Conservation (phyloP, 1,140 invertebrate genomes). For the Drosophila erecta region DNA sequence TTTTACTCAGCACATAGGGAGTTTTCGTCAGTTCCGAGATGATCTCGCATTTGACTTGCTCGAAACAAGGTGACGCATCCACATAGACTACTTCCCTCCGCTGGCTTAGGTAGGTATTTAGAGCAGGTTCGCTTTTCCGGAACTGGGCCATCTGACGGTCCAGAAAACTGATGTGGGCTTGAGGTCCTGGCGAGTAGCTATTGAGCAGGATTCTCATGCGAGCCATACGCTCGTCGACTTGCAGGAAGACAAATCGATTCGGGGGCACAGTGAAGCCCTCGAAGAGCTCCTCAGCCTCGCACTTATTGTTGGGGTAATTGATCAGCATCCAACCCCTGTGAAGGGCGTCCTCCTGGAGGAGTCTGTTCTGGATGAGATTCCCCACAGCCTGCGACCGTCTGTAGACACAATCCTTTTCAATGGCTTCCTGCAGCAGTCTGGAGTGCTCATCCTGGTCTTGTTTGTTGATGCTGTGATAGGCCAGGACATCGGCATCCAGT, state of each 20-base stretch:
- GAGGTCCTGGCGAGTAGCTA: conserved; percentile 52
- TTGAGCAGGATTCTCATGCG: conserved; percentile 51
- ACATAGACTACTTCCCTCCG: conserved; percentile 75
- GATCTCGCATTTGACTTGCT: conserved; percentile 66
- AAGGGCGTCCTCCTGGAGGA: conserved; percentile 66
- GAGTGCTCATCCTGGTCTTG: conserved; percentile 18
- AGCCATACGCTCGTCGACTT: conserved; percentile 63
- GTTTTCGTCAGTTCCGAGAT: conserved; percentile 58
- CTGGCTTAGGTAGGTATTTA: conserved; percentile 65
- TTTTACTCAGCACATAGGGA: conserved; percentile 72
- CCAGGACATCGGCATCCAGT: conserved; percentile 67
- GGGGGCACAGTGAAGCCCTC: conserved; percentile 70
- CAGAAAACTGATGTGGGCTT: conserved; percentile 51
- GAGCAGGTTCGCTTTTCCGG: conserved; percentile 44
- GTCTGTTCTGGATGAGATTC: conserved; percentile 52
- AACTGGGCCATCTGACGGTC: conserved; percentile 75
- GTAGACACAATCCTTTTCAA: conserved; percentile 45
- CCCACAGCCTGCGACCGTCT: conserved; percentile 58
- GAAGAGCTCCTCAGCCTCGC: conserved; percentile 71
- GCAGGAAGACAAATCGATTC: conserved; percentile 67
- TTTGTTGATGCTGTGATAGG: conserved; percentile 62
- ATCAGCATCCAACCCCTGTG: conserved; percentile 70
- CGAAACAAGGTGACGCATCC: conserved; percentile 65
- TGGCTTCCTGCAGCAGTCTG: conserved; percentile 42
- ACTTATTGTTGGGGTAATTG: conserved; percentile 70